Evolutionary conservation across 2,888 invertebrate species (phyloP), one percentile per base, ranked within the genome.

Genomic region (Nemurella pictetii): DNA sequence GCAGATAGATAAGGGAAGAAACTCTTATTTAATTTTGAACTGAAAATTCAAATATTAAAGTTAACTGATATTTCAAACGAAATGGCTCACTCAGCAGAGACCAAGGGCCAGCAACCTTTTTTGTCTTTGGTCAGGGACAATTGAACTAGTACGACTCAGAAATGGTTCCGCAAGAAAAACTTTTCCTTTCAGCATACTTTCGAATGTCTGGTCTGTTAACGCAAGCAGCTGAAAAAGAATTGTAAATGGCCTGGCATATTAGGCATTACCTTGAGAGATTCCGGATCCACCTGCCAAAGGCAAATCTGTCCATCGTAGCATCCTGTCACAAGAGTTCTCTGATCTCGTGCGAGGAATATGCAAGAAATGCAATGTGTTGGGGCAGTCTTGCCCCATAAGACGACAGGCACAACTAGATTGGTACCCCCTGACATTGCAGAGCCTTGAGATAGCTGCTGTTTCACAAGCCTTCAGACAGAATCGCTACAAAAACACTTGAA

Each of bases 271-370:
- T 96, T 95, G 86, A 97, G 90, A 0, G 95, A 94, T 87, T 95
- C 94, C 0, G 96, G 95, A 87, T 97, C 95, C 74, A 96, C 94
- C 91, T 96, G 95, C 99, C 99, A 99, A 83, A 99, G 93, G 89
- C 98, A 98, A 88, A 99, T 97, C 91, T 99, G 99, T 5, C 99
- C 99, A 91, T 99, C 99, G 89, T 98, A 97, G 90, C 98, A 98
- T 36, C 99, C 99, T 0, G 99, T 99, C 80, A 98, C 96, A 80
- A 99, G 92, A 12, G 97, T 97, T 90, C 94, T 95, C 90, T 98
- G 96, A 91, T 99, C 98, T 86, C 95, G 94, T 27, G 98, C 97
- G 84, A 99, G 92, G 89, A 97, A 96, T 85, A 99, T 95, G 85
- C 97, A 96, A 0, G 98, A 98, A 87, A 99, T 96, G 89, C 98